These are phyloP conservation scores for Macroglossus sobrinus DNA, from an alignment of 2,113 vertebrate genomes.

Conservation along the genomic window DNA sequence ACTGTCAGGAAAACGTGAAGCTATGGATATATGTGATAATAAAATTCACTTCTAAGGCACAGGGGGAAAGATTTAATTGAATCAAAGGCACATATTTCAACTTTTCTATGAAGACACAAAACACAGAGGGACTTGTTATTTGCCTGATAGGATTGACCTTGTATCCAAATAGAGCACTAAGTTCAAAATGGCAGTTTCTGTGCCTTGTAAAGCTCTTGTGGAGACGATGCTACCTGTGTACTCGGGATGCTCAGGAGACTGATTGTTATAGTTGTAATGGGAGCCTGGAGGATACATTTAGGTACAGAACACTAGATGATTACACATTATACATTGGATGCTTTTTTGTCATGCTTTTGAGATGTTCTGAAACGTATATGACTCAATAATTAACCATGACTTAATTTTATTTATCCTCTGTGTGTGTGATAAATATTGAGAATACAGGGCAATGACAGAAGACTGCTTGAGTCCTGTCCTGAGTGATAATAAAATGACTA, in stretches of 20 bases:
- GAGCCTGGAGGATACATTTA: neutral
- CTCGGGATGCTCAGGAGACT: neutral
- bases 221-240: fast-evolving
- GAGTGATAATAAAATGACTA: neutral
- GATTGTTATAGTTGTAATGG: neutral
- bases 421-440: neutral
- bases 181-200: neutral
- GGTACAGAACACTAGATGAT: neutral
- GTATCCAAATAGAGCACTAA: neutral
- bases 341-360: neutral
- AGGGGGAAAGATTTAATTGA: neutral
- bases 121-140: neutral
- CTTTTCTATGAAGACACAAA: neutral
- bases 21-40: neutral
- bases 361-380: neutral
- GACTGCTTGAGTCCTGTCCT: neutral
- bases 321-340: neutral
- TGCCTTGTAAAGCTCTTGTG: neutral
- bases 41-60: neutral
- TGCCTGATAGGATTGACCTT: neutral
- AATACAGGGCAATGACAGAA: neutral
- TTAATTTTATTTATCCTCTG: neutral
- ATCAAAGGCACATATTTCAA: neutral
- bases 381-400: neutral
- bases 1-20: neutral